Base-by-base conservation (phyloP, 2,797 vertebrate genomes). In the Thalassophryne amazonica region DNA sequence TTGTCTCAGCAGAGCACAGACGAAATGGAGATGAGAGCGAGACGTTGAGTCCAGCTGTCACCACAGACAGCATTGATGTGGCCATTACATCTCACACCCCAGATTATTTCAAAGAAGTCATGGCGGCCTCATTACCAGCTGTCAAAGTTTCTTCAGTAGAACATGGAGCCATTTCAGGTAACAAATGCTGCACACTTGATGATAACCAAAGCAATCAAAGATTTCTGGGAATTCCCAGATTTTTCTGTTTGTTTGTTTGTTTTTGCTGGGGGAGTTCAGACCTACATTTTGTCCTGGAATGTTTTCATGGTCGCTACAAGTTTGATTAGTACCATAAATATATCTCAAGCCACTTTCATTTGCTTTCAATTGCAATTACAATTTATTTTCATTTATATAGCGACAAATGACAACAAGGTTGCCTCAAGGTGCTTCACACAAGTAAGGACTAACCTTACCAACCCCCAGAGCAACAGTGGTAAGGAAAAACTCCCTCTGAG, bases 91-190 rank as follows among this genome's bases (percentile, higher is more conserved):
- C 60, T 28, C 53, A 73, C 22, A 40, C 61, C 13, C 22, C 67
- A 4, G 36, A 55, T 27, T 7, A 36, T 2, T 40, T 24, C 2
- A 52, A 60, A 19, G 33, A 41, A 42, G 63, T 27, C 53, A 34
- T 71, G 52, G 62, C 59, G 52, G 69, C 21, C 37, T 36, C 72
- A 0, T 81, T 88, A 59, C 90, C 93, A 53, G 91, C 90, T 6
- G 89, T 91, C 40, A 85, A 83, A 9, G 83, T 89, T 57, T 85
- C 91, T 57, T 74, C 89, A 2, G 85, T 56, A 15, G 80, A 73
- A 0, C 86, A 83, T 1, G 45, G 66, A 59, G 79, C 58, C 34
- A n/a, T 55, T 19, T 73, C 90, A 83, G 88, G 87, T 92, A 86
- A 78, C 6, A 16, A 25, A 3, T 1, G 1, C 2, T 7, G 27